These are phyloP conservation scores for Diorhabda carinulata DNA, from an alignment of 1,140 invertebrate genomes.

Conservation along the genomic window DNA sequence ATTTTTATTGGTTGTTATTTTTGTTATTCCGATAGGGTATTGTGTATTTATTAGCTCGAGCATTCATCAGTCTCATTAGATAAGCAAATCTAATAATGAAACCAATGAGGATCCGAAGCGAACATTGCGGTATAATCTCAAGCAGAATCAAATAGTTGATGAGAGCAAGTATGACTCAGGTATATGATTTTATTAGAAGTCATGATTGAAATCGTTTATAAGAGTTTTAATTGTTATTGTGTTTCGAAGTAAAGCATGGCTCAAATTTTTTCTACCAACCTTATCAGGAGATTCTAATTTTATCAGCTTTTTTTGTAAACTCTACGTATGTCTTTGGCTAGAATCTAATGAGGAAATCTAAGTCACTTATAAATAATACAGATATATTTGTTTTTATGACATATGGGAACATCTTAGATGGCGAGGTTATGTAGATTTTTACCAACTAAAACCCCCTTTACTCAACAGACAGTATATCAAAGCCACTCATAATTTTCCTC, in stretches of 20 bases:
- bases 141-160: neutral
- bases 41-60: slow-evolving; percentile 18
- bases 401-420: no score
- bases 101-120: neutral
- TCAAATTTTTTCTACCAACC: no score
- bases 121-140: slow-evolving; percentile 4
- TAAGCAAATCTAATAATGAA: slow-evolving; percentile 21
- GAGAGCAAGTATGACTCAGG: neutral
- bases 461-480: no score
- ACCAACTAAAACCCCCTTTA: no score
- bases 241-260: neutral
- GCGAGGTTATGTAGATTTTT: no score
- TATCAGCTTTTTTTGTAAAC: no score
- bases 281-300: no score
- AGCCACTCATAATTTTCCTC: no score
- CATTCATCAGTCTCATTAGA: slow-evolving; percentile 16
- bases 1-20: slow-evolving; percentile 12
- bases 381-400: no score
- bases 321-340: no score
- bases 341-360: no score
- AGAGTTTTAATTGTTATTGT: neutral
- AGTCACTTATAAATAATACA: no score
- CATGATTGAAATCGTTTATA: slow-evolving; percentile 1
- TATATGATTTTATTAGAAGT: neutral
- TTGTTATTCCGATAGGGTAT: slow-evolving; percentile 11